These are phyloP conservation scores for Berghia stephanieae DNA, from an alignment of 1,140 invertebrate species.

Conservation along the genomic window DNA sequence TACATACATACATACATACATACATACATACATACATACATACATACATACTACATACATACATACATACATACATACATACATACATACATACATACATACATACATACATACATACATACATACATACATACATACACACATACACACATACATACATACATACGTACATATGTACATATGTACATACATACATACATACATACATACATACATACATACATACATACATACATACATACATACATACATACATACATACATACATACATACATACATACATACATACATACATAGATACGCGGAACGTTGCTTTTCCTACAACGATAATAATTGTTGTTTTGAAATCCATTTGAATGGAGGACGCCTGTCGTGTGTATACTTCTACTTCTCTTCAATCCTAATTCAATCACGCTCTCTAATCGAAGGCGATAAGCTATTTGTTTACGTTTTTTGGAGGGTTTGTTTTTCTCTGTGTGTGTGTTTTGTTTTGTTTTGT, in stretches of 20 bases:
- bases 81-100: constrained; percentile 22
- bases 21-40: constrained; percentile 22
- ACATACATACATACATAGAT: constrained; percentile 19
- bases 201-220: constrained; percentile 22
- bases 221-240: constrained; percentile 22
- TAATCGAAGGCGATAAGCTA: too few species aligned
- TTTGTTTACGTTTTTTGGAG: too few species aligned
- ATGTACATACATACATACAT: constrained; percentile 17
- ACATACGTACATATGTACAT: constrained; percentile 17
- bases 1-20: constrained; percentile 22
- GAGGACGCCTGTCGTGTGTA: too few species aligned
- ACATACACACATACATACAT: constrained; percentile 20
- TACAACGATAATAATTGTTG: too few species aligned
- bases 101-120: constrained; percentile 22
- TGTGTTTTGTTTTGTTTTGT: too few species aligned
- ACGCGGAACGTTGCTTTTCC: too few species aligned
- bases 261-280: constrained; percentile 22
- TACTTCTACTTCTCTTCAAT: too few species aligned
- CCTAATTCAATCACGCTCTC: too few species aligned
- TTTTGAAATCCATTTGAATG: too few species aligned
- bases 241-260: constrained; percentile 21
- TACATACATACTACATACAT: constrained; percentile 22
- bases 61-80: constrained; percentile 22
- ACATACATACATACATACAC: constrained; percentile 20
- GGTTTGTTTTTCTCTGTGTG: too few species aligned